Base-by-base conservation (phyloP, 2,797 vertebrate species). In the Catostomus latipinnis region DNA sequence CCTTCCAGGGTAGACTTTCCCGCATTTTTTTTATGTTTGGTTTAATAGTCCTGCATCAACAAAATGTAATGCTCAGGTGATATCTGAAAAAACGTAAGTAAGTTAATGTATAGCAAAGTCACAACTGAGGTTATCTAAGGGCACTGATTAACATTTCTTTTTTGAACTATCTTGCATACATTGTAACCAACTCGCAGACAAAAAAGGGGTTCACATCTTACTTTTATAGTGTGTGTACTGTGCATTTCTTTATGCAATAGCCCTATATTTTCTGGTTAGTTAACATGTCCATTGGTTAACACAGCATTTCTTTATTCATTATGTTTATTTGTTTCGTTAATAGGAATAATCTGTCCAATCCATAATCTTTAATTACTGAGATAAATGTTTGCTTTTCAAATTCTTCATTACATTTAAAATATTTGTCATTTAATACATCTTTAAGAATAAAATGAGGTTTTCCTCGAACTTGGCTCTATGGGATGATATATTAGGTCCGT, bases 11-110 rank as follows among this genome's bases (percentile, higher is more conserved):
- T 61, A 89, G 90, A 88, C 88, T 90, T 89, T 80, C 43, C 65
- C 56, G n/a, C 8, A 12, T 22, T 22, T 81, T 91, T 34, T 34
- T 54, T 54, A 13, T 91, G 91, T 93, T 90, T 88, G 56, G 82
- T 90, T 89, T 89, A 91, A 92, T 91, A 88, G 92, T 90, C 90
- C 89, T 78, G 86, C 89, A 88, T 90, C 89, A 91, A 71, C 90
- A 83, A 89, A 90, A 91, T 89, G 43, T 63, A 88, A 90, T 90
- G 90, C 89, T 85, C 91, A 89, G 89, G 88, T 89, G 89, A 90
- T 86, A 85, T 92, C 89, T 88, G 90, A 84, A 83, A 22, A 87
- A 87, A 88, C 87, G 86, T 10, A 5, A 45, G 82, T 43, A 71
- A 80, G 85, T 85, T 85, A 60, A 87, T 88, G 86, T 87, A 88